Base-by-base conservation (phyloP, 2,113 vertebrate genomes). In the Acanthochromis polyacanthus region DNA sequence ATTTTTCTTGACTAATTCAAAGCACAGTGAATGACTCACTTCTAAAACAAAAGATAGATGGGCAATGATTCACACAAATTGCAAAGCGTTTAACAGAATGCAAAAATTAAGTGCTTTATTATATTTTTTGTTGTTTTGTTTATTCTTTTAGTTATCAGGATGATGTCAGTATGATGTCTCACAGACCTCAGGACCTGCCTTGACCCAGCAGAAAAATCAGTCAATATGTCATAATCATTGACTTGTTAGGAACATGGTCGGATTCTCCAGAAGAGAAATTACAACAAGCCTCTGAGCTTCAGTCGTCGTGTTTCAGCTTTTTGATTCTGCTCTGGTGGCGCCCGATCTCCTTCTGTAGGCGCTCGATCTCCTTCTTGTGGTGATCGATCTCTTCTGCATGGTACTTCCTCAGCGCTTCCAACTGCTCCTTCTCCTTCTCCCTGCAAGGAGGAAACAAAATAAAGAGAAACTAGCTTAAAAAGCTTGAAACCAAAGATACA, bases 341-440 rank as follows among this genome's bases (percentile, higher is more conserved):
- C 65, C 97, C 94, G 0, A 99, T 97, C 80, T 98, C 98, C 17
- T 94, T 96, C 83, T 97, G 95, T 89, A 99, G 92, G 0, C 95
- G 96, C 53, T 98, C 96, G 8, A 99, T 97, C 89, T 98, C 97
- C 40, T 95, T 95, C 81, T 95, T 93, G 80, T 97, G 96, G 80
- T 98, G 95, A 0, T 87, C 70, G 0, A 99, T 99, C 92, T 99
- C 98, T 0, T 98, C 96, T 60, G 94, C 67, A 0, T 99, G 97
- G 78, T 98, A 96, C 23, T 96, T 95, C 78, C 60, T 94, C 63
- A 99, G 81, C 0, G 93, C 80, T 0, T 91, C 85, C 78, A 99
- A 87, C 76, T 97, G 96, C 86, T 98, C 96, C 80, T 56, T 92
- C 89, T 96, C 95, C 43, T 95, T 96, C 51, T 96, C 92, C 94